These are phyloP conservation scores for Darevskia mixta DNA, from an alignment of 2,797 vertebrate genomes.

Conservation along the genomic window DNA sequence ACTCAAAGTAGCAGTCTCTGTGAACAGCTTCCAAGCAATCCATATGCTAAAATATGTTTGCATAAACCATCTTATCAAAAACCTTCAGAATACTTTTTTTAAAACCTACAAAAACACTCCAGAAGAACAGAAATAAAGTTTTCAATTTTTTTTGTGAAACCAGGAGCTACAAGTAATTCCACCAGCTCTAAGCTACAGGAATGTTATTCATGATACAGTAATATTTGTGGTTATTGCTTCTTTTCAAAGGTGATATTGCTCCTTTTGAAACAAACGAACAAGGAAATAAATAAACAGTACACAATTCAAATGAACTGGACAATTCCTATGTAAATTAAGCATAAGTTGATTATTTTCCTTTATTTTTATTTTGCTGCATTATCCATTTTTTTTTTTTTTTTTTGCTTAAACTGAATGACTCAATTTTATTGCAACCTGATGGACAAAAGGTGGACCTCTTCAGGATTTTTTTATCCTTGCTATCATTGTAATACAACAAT, in stretches of 20 bases:
- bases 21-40: constrained; percentile 44
- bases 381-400: too few relatives aligned
- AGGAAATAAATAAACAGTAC: background rate
- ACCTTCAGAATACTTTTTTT: constrained; percentile 13
- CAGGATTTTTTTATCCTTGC: background rate
- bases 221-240: background rate
- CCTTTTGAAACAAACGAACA: background rate
- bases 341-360: background rate
- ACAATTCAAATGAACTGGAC: background rate
- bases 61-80: constrained; percentile 41
- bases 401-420: background rate
- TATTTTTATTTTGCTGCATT: background rate
- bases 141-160: background rate
- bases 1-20: constrained; percentile 41
- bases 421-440: background rate
- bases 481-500: background rate
- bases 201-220: background rate
- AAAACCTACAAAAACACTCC: background rate
- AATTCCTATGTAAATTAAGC: background rate
- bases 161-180: constrained; percentile 14
- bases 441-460: background rate
- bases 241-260: background rate
- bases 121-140: constrained; percentile 24
- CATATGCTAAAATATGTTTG: constrained; percentile 40
- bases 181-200: background rate